Base-by-base conservation (phyloP, 2,113 vertebrate genomes). In the Muntiacus reevesi region DNA sequence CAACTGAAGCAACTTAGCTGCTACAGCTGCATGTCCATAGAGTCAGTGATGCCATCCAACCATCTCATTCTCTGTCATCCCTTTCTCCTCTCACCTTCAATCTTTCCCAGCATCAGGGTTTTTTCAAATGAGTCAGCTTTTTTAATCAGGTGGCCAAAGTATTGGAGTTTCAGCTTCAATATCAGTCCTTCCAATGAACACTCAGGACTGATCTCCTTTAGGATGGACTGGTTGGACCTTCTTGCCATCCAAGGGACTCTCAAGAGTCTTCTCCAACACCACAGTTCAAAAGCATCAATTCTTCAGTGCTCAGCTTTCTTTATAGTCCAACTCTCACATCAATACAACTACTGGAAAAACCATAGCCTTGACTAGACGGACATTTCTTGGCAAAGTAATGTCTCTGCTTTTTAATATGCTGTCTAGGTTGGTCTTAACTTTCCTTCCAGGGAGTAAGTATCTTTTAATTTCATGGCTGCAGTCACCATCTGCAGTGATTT, bases 1-100 rank as follows among this genome's bases (percentile, higher is more conserved):
- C 47, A 50, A 50, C 47, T 50, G 47, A 50, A 50, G 47, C 12
- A 50, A 13, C 47, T 13, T 50, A 50, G 47, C 47, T 50, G 47
- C 47, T 50, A 12, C 47, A 50, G 47, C 47, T 50, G 10, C 47
- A 74, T 0, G 10, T 23, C 67, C 67, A 74, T 23, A 23, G 5
- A 23, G 67, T 74, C 67, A 40, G 67, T 74, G n/a, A 74, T 74
- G n/a, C 19, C n/a, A 74, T 6, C 67, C 19, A 74, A 40, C 19
- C 10, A 0, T 74, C 67, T 40, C 67, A 40, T 23, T 19, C 19
- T 74, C 19, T 23, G 0, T 25, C 0, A 0, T 74, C 10, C 67
- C 67, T 19, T 40, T 74, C 19, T 74, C 19, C 67, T 40, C 67
- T 23, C 0, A 1, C n/a, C 36, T 40, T 74, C n/a, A 40, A 40